These are phyloP conservation scores for Atta cephalotes DNA, from an alignment of 1,140 invertebrate species.

Conservation along the genomic window DNA sequence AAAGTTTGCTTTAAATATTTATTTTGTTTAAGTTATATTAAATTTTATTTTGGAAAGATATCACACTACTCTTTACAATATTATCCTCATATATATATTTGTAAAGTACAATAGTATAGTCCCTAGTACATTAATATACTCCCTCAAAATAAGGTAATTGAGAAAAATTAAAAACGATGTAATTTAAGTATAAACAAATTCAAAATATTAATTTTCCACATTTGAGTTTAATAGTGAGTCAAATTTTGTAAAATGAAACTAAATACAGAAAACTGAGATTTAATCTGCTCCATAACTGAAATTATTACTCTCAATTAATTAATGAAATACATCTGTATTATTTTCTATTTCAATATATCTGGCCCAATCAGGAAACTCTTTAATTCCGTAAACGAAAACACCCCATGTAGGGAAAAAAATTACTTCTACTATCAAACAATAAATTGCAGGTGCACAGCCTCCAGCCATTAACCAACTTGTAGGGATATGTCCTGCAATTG, in stretches of 20 bases:
- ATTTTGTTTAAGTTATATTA: too few species aligned
- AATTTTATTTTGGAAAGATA: too few species aligned
- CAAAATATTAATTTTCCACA: too few species aligned
- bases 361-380: conserved; percentile 86
- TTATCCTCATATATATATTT: too few species aligned
- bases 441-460: conserved; percentile 81
- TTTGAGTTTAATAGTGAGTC: too few species aligned
- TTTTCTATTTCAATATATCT: not conserved
- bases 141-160: too few species aligned
- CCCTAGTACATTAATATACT: too few species aligned
- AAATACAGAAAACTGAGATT: not conserved
- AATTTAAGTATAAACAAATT: too few species aligned
- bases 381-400: conserved; percentile 83
- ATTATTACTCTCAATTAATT: not conserved
- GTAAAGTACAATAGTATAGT: too few species aligned
- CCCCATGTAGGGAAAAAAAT: conserved; percentile 85
- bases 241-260: not conserved
- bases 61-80: too few species aligned
- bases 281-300: not conserved
- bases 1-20: too few species aligned
- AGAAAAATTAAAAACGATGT: too few species aligned
- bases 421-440: conserved; percentile 79
- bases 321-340: not conserved
- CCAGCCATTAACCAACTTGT: conserved; percentile 89
- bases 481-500: conserved; percentile 90